Conservation (phyloP, 1,140 invertebrate species). For the Sycophila sp. region DNA sequence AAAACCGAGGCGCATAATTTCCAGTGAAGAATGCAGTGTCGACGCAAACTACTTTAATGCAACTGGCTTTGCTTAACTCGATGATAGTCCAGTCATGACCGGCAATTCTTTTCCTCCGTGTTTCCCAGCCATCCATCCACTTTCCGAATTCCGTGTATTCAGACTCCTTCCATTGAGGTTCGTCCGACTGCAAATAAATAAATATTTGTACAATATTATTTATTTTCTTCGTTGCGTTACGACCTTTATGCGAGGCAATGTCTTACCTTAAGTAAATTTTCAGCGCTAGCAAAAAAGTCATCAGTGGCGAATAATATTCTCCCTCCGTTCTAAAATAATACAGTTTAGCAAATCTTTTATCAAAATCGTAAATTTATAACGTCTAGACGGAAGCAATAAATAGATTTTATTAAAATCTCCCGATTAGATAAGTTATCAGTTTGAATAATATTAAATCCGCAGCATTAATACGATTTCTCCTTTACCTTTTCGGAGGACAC, state of each 20-base stretch:
- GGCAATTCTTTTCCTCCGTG: constrained; percentile 69
- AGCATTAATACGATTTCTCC: not conserved
- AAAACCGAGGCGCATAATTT: constrained; percentile 74
- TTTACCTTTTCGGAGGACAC: constrained; percentile 9
- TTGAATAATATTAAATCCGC: too few relatives aligned
- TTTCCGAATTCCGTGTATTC: constrained; percentile 75
- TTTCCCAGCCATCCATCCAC: constrained; percentile 82
- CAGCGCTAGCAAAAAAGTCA: constrained; percentile 76
- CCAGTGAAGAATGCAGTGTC: constrained; percentile 77
- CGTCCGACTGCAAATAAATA: constrained; percentile 56
- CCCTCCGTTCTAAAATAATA: constrained; percentile 69
- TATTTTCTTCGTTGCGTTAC: too few relatives aligned
- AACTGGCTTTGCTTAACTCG: constrained; percentile 68
- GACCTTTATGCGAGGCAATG: too few relatives aligned
- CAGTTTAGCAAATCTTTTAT: too few relatives aligned
- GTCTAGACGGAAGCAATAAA: too few relatives aligned
- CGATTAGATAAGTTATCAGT: too few relatives aligned
- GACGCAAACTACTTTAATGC: constrained; percentile 70
- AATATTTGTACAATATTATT: constrained; percentile 8
- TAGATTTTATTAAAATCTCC: too few relatives aligned
- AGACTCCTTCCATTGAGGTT: constrained; percentile 70
- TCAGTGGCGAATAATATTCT: constrained; percentile 74
- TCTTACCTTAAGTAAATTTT: constrained; percentile 71
- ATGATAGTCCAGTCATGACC: constrained; percentile 77
- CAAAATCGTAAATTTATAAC: too few relatives aligned